phyloP scores from a whole-genome alignment of 2,113 vertebrate genomes.

The Amazona vittata region DNA sequence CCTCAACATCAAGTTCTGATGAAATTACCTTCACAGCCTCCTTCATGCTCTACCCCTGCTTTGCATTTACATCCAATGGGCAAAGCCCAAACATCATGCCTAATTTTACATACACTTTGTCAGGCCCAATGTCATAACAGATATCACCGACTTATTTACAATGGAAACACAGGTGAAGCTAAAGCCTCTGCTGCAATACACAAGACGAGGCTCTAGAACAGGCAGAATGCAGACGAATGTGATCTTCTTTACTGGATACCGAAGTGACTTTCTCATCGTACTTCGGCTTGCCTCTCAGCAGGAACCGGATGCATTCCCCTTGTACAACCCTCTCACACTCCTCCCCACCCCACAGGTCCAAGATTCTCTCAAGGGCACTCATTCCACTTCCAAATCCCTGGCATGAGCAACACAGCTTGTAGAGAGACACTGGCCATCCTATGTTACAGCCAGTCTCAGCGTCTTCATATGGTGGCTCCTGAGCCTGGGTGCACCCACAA shows the following conservation, averaged over 20 bases:
- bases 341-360: not conserved
- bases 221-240: not conserved
- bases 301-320: accelerated
- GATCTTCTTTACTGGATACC: not conserved
- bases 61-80: not conserved
- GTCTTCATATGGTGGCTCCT: not conserved
- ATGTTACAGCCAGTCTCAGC: too few relatives aligned
- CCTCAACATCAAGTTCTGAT: not conserved
- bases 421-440: not conserved
- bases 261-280: accelerated
- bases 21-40: not conserved
- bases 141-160: not conserved
- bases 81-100: not conserved
- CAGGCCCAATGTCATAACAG: not conserved
- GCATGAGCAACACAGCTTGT: accelerated
- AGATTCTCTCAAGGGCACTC: not conserved
- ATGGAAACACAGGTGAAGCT: not conserved
- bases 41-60: not conserved
- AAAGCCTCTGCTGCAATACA: not conserved
- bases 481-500: not conserved
- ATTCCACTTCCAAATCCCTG: not conserved
- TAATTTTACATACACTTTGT: not conserved
- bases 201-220: accelerated
- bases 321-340: not conserved
- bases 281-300: not conserved